phyloP scores from a whole-genome alignment of 2,113 vertebrate genomes.

The Silurus asotus region DNA sequence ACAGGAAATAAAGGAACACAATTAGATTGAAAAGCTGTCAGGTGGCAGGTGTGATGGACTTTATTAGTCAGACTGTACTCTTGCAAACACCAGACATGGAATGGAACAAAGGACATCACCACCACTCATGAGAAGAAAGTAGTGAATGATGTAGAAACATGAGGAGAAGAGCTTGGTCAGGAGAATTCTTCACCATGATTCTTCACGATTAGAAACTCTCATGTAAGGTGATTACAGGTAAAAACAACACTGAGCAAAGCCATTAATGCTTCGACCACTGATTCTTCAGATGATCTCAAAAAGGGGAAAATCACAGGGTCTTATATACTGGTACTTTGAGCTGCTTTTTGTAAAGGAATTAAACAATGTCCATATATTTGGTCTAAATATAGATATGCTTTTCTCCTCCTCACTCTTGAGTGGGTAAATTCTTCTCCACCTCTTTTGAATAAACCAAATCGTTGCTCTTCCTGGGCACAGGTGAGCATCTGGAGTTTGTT shows the following conservation, averaged over 20 bases:
- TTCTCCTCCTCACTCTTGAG: conserved; percentile 10
- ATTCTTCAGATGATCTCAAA: neutral
- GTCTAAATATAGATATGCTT: neutral
- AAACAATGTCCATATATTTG: neutral
- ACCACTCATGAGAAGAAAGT: neutral
- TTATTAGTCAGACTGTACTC: neutral
- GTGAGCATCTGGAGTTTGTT: conserved; percentile 69
- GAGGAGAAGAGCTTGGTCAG: neutral
- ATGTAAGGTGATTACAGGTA: neutral
- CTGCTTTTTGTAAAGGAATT: neutral
- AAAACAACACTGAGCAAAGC: neutral
- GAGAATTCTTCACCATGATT: neutral
- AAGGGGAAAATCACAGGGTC: neutral
- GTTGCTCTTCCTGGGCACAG: conserved; percentile 65
- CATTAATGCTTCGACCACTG: neutral
- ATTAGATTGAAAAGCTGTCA: neutral
- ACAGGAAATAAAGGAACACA: neutral
- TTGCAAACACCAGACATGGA: neutral
- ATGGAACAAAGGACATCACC: neutral
- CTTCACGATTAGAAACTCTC: neutral
- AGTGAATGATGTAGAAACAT: neutral
- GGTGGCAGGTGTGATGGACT: neutral
- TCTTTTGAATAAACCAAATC: conserved; percentile 67
- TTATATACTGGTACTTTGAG: neutral
- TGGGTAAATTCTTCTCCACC: conserved; percentile 43